Base-by-base conservation (phyloP, 2,888 invertebrate genomes). In the Nomada fabriciana region DNA sequence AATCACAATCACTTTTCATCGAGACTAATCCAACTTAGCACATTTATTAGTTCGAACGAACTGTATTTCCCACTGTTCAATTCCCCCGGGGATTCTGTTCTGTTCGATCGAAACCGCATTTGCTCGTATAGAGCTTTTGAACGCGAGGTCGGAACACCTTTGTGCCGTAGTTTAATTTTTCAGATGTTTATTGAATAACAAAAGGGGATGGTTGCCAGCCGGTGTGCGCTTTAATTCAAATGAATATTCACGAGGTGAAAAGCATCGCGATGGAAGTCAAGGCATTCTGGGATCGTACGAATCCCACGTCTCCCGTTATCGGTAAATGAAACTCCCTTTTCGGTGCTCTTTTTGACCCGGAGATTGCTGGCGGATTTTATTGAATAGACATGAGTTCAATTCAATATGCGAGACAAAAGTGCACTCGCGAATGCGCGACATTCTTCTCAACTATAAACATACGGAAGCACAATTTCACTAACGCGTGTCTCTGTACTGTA, bases 161-260 rank as follows among this genome's bases (percentile, higher is more conserved):
- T 47, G 63, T 57, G 11, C 10, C 20, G 7, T 52, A 23, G 18
- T 63, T 52, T 7, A 18, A 18, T 55, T 69, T 47, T 29, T 25
- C 57, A 9, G 42, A 13, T n/a, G 59, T 72, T 76, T 64, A 52
- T 65, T 52, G 20, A 76, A 59, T 65, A 65, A 59, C 13, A 72
- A 65, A 42, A 43, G 43, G 18, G 50, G n/a, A 43, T 42, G 57
- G 59, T 57, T 18, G 52, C 23, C 23, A 29, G n/a, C 15, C 47
- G 1, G 18, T 20, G 68, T 11, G 63, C 53, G 2, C 59, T 29
- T 29, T 61, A 60, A 77, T 74, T 60, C 77, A 43, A 36, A 60
- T 69, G 79, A 76, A 77, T 76, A 79, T 79, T 79, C 65, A 79
- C 18, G n/a, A 50, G 69, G 20, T 20, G 68, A 63, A 42, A 69